Base-by-base conservation (phyloP, 2,113 vertebrate genomes). In the Dolichotis patagonum region DNA sequence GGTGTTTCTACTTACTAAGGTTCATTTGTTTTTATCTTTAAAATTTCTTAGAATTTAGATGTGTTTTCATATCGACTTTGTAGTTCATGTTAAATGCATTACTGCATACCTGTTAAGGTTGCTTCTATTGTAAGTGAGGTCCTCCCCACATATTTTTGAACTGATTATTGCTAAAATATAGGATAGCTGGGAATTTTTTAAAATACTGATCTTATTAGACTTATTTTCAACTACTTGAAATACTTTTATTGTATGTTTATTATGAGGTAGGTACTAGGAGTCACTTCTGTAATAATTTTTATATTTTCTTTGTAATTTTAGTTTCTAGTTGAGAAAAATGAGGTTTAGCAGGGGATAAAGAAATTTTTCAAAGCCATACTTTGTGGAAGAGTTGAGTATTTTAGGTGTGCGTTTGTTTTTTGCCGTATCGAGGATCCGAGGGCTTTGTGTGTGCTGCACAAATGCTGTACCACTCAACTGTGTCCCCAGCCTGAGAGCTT, bases 251-350 rank as follows among this genome's bases (percentile, higher is more conserved):
- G 38, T 41, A n/a, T 54, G 83, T 96, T 90, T 90, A 62, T 85
- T 87, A 32, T 56, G 24, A 3, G 11, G 1, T 90, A 78, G 38
- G 38, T 71, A 81, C 77, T 85, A 67, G 2, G 54, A 81, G 26
- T 88, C 24, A 94, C 13, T 83, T 89, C 91, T 54, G 54, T 28
- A 52, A 69, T 84, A 85, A 67, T 93, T 95, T 93, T 92, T n/a
- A 0, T 26, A 63, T 80, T 90, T 67, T 28, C 35, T 63, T 54
- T n/a, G 38, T 88, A 4, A 71, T 95, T 12, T 56, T 92, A 26
- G 19, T 67, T 87, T 65, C 62, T 9, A 73, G 22, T 71, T 86
- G 49, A 97, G 54, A 73, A 91, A 65, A 83, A 81, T 75, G 69
- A 80, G 62, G 10, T 7, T 63, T 85, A 71, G 49, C 16, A 24